Evolutionary conservation across 2,797 vertebrate species (phyloP), one percentile per base, ranked within the genome.

Genomic region (Sarcoramphus papa): DNA sequence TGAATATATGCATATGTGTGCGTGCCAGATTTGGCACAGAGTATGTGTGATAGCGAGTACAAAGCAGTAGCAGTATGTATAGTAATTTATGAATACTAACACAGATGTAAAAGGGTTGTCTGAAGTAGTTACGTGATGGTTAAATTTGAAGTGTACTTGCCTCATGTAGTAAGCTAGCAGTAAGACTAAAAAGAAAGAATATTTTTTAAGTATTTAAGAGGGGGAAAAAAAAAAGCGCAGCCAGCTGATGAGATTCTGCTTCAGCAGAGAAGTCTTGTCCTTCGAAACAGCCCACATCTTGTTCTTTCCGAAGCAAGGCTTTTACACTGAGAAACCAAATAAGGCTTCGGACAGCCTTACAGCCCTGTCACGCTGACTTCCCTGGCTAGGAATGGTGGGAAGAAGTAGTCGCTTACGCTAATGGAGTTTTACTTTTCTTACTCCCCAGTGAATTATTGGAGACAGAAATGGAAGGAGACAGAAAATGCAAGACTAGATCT

Each of bases 1-100:
- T 1, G 20, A 31, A 23, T 31, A 5, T 25, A 6, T 1, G 13
- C 7, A 12, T 0, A 0, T n/a, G 17, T 11, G 27, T 18, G 8
- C 3, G 19, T 15, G 6, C 6, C 6, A 10, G 57, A 14, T 22
- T 9, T 43, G 47, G 53, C 21, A 17, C 8, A 6, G 67, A 16
- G 14, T 3, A 2, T 2, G 7, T 27, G 40, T 21, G 30, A 35
- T 8, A 13, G 13, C 2, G 0, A 53, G n/a, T 37, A 31, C 25
- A 30, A 10, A 35, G 80, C n/a, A 33, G 62, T 2, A 48, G 56
- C 15, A 22, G 37, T 9, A 18, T 1, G 14, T 24, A 4, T 7
- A 18, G 54, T 20, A 12, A 47, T 31, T 24, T 37, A 19, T 10
- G 63, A 30, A 4, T 23, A 43, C 47, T 15, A 48, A 20, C 0